phyloP scores from a whole-genome alignment of 2,888 invertebrate species.

The Tenthredo notha region DNA sequence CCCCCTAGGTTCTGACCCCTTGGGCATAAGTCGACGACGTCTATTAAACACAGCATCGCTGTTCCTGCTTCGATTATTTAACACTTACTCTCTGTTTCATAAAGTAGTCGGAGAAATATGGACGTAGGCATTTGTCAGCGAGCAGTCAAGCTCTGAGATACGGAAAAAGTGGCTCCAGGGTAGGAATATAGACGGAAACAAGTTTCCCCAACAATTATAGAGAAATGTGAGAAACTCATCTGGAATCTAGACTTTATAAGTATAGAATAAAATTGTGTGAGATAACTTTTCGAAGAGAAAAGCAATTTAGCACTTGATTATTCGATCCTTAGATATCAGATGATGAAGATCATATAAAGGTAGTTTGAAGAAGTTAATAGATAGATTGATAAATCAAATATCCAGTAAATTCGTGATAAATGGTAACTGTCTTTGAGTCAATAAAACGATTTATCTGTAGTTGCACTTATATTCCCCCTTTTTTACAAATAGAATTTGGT shows the following conservation, averaged over 20 bases:
- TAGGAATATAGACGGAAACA: neutral
- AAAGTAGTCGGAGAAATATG: neutral
- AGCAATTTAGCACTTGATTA: neutral
- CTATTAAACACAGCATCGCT: neutral
- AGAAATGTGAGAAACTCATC: neutral
- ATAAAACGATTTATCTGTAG: neutral
- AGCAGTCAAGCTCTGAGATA: neutral
- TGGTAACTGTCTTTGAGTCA: neutral
- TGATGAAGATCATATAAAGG: too few species aligned
- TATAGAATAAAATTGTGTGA: neutral
- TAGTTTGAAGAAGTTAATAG: neutral
- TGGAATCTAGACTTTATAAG: neutral
- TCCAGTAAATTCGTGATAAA: neutral
- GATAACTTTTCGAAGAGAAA: neutral
- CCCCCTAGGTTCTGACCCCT: neutral
- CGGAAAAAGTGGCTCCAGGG: neutral
- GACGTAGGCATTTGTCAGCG: neutral
- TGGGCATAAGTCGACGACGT: neutral
- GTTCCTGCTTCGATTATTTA: constrained; percentile 27
- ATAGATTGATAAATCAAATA: neutral
- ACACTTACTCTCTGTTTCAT: neutral
- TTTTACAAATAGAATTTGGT: constrained; percentile 19
- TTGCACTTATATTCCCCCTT: neutral
- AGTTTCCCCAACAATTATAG: constrained; percentile 4
- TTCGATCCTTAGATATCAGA: neutral